Evolutionary conservation across 2,888 invertebrate species (phyloP).

Genomic region (Philereme vetulata): DNA sequence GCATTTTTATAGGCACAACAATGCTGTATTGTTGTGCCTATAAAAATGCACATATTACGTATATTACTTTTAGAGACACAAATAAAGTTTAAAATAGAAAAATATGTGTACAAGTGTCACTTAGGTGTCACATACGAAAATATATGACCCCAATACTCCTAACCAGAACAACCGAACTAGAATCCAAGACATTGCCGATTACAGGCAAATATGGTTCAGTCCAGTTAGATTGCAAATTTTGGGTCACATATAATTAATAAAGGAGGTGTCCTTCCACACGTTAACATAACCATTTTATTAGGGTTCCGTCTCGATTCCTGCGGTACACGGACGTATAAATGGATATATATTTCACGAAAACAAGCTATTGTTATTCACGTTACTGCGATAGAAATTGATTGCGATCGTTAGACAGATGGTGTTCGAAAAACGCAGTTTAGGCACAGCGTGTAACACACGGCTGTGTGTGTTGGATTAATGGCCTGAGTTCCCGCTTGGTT

Average conservation of each 20-base stretch:
- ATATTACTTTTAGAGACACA: too few species aligned
- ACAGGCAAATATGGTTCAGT: too few species aligned
- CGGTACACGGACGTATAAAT: constrained; percentile 46
- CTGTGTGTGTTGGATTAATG: constrained; percentile 19
- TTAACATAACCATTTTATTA: neutral
- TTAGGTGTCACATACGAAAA: too few species aligned
- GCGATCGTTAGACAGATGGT: constrained; percentile 48
- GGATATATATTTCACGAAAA: constrained; percentile 60
- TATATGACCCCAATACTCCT: too few species aligned
- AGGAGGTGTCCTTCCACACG: constrained; percentile 4
- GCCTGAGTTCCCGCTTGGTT: constrained; percentile 5
- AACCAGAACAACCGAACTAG: too few species aligned
- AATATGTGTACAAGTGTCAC: too few species aligned
- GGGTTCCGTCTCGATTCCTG: constrained; percentile 12
- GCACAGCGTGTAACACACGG: constrained; percentile 18
- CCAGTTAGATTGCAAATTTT: too few species aligned
- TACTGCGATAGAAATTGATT: constrained; percentile 52
- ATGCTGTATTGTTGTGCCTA: too few species aligned
- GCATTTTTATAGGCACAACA: too few species aligned
- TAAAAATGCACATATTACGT: too few species aligned
- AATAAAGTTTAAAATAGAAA: too few species aligned
- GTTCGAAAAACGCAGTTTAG: constrained; percentile 34
- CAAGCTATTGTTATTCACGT: constrained; percentile 58
- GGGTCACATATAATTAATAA: neutral
- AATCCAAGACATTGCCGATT: too few species aligned